phyloP scores from a whole-genome alignment of 2,797 vertebrate genomes.

The Hephaestus fuliginosus region DNA sequence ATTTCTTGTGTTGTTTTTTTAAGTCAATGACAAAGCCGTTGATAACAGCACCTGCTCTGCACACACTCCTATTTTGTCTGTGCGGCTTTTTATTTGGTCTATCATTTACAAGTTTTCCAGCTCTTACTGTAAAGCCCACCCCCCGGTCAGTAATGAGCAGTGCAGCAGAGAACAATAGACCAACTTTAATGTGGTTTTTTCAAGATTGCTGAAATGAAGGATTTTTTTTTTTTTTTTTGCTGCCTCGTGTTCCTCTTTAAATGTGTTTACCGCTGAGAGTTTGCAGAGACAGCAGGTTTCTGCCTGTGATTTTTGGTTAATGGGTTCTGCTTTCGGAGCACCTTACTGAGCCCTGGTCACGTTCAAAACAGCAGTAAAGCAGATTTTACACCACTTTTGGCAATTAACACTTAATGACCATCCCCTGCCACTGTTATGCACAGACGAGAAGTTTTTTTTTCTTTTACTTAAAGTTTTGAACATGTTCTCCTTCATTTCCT shows the following conservation, averaged over 20 bases:
- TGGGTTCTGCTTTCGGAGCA: conserved; percentile 63
- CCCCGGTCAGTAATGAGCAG: conserved; percentile 36
- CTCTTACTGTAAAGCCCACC: conserved; percentile 4
- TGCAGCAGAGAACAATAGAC: conserved; percentile 57
- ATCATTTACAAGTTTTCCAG: background rate
- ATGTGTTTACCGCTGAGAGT: conserved; percentile 64
- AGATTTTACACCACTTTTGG: conserved; percentile 39
- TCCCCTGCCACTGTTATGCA: background rate
- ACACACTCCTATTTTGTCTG: conserved; percentile 18
- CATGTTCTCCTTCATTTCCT: background rate
- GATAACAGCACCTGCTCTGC: conserved; percentile 19
- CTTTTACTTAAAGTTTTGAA: background rate
- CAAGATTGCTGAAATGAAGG: conserved; percentile 50
- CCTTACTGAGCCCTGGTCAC: conserved; percentile 64
- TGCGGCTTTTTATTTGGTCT: conserved; percentile 5
- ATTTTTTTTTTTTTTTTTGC: conserved; percentile 23
- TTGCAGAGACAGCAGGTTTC: conserved; percentile 80
- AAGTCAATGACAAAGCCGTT: conserved; percentile 1
- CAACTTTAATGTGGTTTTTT: conserved; percentile 75
- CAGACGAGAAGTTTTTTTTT: background rate
- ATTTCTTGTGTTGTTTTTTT: background rate
- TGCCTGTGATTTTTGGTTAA: conserved; percentile 51
- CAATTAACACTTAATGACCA: conserved; percentile 20
- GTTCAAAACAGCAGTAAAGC: conserved; percentile 38
- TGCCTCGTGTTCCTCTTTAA: conserved; percentile 69